Percentiles rank a stretch among this genome's conserved stretches.
Conservation (phyloP, 2,888 invertebrate species). For the Calliopum simillimum region DNA sequence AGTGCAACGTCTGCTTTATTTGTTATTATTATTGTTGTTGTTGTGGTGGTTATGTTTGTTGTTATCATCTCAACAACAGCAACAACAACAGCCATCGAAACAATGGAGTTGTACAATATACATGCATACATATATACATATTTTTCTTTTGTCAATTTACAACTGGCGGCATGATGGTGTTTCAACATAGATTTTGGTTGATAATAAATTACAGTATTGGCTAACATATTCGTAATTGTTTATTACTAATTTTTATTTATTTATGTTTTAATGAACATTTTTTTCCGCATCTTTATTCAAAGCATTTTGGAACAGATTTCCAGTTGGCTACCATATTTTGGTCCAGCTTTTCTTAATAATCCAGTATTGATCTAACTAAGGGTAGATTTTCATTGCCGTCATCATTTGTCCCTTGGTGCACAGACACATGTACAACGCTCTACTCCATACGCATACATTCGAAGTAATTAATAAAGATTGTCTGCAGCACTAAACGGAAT, state of each 20-base stretch:
- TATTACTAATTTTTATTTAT: too few species aligned
- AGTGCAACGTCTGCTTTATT: slow-evolving; percentile 10
- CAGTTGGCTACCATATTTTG: too few species aligned
- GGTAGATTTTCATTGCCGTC: too few species aligned
- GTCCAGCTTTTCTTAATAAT: too few species aligned
- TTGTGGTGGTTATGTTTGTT: slow-evolving; percentile 14
- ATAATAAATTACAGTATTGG: neutral
- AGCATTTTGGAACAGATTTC: too few species aligned
- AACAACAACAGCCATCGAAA: neutral
- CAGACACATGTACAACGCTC: neutral
- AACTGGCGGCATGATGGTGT: neutral
- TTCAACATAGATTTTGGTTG: neutral
- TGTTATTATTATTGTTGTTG: neutral
- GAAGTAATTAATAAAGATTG: neutral
- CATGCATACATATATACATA: too few species aligned
- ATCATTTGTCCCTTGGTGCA: neutral
- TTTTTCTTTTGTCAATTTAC: neutral
- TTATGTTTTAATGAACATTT: too few species aligned
- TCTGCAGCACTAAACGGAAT: slow-evolving; percentile 6
- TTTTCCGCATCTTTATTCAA: too few species aligned
- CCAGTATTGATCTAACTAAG: too few species aligned
- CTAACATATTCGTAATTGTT: too few species aligned
- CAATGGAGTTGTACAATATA: neutral
- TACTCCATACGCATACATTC: neutral
- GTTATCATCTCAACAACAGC: slow-evolving; percentile 15